Base-by-base conservation (phyloP, 2,888 invertebrate species). In the Melipona beecheii region DNA sequence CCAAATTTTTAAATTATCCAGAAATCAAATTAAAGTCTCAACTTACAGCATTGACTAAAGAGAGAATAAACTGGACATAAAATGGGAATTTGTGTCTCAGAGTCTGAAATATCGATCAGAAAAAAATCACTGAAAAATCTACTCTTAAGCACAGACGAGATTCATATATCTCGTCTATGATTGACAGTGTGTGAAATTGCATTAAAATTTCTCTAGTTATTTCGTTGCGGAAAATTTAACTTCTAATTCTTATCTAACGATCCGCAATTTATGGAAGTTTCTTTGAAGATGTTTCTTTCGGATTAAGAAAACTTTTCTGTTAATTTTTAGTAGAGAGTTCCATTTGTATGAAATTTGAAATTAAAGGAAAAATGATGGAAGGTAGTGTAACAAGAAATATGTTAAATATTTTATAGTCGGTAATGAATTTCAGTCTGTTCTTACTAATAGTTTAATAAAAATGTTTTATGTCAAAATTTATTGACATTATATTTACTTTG, bases 211-310 rank as follows among this genome's bases (percentile, higher is more conserved):
- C 27, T n/a, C 52, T 15, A 21, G 9, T 27, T 31, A 9, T 27
- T 50, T 27, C 13, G 4, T 15, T 43, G 21, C 15, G 50, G 24
- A 50, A 62, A 62, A 60, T 31, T n/a, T 4, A 52, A 24, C 6
- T 64, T 64, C n/a, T n/a, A n/a, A n/a, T n/a, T 27, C 65, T 81
- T 15, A 31, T 80, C 81, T 80, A 62, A 60, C 3, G 19, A 49
- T 54, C 73, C 19, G 17, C n/a, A 49, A 27, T 81, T 62, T n/a
- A 69, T 81, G 81, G 62, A 31, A 60, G 27, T 49, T 52, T 21
- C 36, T 82, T 81, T 31, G 62, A 75, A 72, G 66, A 75, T 81
- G 82, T 58, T 64, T 62, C 65, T 27, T 70, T 70, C 17, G 5
- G 24, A 24, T 66, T 75, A 60, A 82, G 60, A n/a, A 50, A 66